A percentile compares a stretch with the other conserved stretches of the same genome.
These are phyloP conservation scores for Allygus modestus DNA, from an alignment of 2,888 invertebrate genomes.

Conservation along the genomic window DNA sequence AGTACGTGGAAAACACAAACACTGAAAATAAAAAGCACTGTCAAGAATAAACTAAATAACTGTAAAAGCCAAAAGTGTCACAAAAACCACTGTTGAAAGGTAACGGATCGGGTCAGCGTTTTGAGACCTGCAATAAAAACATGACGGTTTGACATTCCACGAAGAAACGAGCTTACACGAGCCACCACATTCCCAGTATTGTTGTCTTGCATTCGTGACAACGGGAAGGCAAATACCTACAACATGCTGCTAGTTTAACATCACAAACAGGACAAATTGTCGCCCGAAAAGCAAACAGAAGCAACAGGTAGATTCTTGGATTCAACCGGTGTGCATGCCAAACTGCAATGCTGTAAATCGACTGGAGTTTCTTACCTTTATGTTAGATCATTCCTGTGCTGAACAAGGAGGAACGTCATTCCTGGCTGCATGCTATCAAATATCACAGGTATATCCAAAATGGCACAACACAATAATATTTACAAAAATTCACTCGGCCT, in stretches of 20 bases:
- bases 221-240: too few species aligned
- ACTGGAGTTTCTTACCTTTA: constrained; percentile 59
- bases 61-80: too few species aligned
- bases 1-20: too few species aligned
- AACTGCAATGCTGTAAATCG: too few species aligned
- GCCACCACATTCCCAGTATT: background rate
- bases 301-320: too few species aligned
- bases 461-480: constrained; percentile 56
- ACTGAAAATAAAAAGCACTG: too few species aligned
- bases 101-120: background rate
- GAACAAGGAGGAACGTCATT: background rate
- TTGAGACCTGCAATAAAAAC: constrained; percentile 9
- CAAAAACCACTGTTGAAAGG: background rate
- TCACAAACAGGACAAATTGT: too few species aligned
- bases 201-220: too few species aligned
- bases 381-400: constrained; percentile 19
- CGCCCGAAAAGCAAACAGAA: too few species aligned
- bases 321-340: too few species aligned
- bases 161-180: background rate
- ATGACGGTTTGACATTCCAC: background rate
- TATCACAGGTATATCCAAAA: constrained; percentile 59
- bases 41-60: too few species aligned
- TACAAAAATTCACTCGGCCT: constrained; percentile 55
- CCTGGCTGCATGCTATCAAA: constrained; percentile 39
- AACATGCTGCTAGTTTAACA: too few species aligned